Base-by-base conservation (phyloP, 2,888 invertebrate genomes). In the Cerastoderma edule region DNA sequence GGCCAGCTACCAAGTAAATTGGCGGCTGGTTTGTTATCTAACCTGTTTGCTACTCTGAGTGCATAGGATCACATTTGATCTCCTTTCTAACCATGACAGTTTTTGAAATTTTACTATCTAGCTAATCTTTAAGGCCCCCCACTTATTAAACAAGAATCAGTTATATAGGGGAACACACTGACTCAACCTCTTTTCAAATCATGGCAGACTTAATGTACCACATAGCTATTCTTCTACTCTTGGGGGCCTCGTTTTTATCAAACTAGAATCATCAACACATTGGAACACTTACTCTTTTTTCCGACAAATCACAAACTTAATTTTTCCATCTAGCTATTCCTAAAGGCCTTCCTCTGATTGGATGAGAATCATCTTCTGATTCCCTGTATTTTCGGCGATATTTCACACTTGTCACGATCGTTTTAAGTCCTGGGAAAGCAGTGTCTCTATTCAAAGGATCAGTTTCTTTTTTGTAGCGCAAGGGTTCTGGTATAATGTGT, bases 371-470 rank as follows among this genome's bases (percentile, higher is more conserved):
- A n/a, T 56, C 68, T n/a, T 68, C 68, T 1, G 33, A 28, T 13
- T 44, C 56, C 65, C 83, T 84, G 63, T 97, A 98, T 92, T 97
- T 97, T 89, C 95, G 95, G 85, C 95, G 96, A 84, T 96, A 94
- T 91, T 96, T 96, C 2, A 98, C 91, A 35, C 98, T 97, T 0
- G 96, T 95, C 0, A 98, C 97, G 69, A 97, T 93, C 0, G 96
- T 97, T 1, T 97, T 96, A 89, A 96, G 95, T 88, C 95, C 95
- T 0, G 97, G 97, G 92, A 96, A 98, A 0, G 97, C 98, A 32
- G 96, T 95, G 85, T 95, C 92, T 10, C 98, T 94, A 79, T 88
- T 90, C 91, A 96, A 96, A 0, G 94, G 95, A 88, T 96, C 96
- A 0, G 95, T 95, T 24, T 96, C 96, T 83, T 97, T 97, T 93